Evolutionary conservation across 2,113 vertebrate genomes (phyloP), one percentile per base, ranked within the genome.

Genomic region (Echinops telfairi): DNA sequence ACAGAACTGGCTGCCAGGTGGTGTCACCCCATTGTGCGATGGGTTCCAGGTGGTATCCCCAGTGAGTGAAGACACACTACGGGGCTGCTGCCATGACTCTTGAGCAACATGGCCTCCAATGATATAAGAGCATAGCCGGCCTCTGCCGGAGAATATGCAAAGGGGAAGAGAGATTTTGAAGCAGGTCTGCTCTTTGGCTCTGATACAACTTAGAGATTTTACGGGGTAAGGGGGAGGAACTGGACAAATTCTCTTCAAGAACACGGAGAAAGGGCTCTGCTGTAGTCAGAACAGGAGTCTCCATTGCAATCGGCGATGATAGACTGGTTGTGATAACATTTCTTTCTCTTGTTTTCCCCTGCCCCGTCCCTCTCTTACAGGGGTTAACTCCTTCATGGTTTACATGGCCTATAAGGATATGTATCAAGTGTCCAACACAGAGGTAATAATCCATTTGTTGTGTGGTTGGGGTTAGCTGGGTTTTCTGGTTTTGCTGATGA

Each of bases 381-480:
- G 99, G 11, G 96, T 99, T 91, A 99, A 99, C 96, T 99, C 99
- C 10, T 99, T 99, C 98, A 99, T 99, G 98, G 99, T 99, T 97
- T 99, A 99, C 97, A 99, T 99, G 99, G 99, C 99, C 78, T 99
- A 99, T 96, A 99, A 99, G 98, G 99, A 99, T 98, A 98, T 99
- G 96, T 99, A 99, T 97, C 99, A 99, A 98, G 99, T 99, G 98
- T 99, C 98, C 86, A 99, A 99, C 98, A 99, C 98, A 0, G 99
- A 99, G 99, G 99, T 99, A 98, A 98, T 86, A 70, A 29, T 22
- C 23, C 62, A 23, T 68, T 27, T 3, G 2, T 14, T 0, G 0
- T 77, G 25, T 2, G 53, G 85, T 47, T 58, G 94, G 70, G 88
- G 70, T 76, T 85, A 16, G 71, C 75, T 73, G 86, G 76, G n/a